These are phyloP conservation scores for Leptopilina myrica DNA, from an alignment of 2,888 invertebrate species.

Conservation along the genomic window DNA sequence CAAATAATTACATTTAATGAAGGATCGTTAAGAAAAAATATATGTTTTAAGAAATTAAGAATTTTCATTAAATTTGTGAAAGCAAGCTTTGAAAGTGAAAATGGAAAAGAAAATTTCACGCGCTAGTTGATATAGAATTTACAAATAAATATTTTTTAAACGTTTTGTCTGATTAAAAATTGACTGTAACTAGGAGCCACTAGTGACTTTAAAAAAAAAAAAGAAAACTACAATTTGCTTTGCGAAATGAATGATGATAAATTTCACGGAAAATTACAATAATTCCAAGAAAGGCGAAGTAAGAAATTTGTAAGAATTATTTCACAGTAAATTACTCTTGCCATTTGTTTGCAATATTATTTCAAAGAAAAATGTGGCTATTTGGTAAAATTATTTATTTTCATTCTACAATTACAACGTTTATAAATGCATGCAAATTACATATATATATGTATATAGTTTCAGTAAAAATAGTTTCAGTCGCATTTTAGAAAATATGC, in stretches of 20 bases:
- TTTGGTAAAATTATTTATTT: conserved; percentile 1
- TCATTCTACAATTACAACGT: conserved; percentile 11
- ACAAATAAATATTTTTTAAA: no score
- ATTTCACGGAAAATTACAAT: conserved; percentile 8
- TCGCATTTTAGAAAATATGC: background rate
- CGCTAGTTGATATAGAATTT: no score
- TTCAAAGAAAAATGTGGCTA: conserved; percentile 28
- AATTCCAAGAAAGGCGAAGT: conserved; percentile 1
- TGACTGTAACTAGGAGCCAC: no score
- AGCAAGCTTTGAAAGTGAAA: no score
- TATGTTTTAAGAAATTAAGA: no score
- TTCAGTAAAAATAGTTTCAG: background rate
- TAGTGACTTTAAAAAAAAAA: no score
- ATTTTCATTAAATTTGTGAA: no score
- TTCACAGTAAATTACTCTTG: conserved; percentile 12
- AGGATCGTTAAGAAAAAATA: no score
- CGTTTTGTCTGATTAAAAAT: no score
- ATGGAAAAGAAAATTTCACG: no score
- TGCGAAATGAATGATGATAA: background rate
- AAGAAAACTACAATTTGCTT: no score
- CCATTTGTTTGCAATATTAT: conserved; percentile 21
- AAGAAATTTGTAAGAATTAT: conserved; percentile 28
- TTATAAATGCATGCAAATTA: conserved; percentile 4
- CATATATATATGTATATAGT: background rate
- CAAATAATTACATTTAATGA: no score